Evolutionary conservation across 2,113 vertebrate genomes (phyloP), one percentile per base, ranked within the genome.

Genomic region (Mustela nigripes): DNA sequence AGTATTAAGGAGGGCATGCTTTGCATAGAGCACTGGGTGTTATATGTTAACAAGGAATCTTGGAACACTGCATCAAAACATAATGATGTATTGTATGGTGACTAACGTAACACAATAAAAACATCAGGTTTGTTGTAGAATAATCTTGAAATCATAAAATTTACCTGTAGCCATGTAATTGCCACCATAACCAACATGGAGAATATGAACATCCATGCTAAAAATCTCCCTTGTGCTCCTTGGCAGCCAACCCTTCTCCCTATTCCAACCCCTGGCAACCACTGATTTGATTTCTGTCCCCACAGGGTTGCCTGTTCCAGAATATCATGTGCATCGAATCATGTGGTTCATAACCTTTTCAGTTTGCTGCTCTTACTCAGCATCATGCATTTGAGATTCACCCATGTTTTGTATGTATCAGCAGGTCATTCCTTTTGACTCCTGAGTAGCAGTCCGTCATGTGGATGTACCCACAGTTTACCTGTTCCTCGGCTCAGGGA

Each of bases 111-210:
- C 53, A 56, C 53, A 56, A 56, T 56, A 56, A 56, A 56, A 58
- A 58, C 63, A 36, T 81, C 15, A 60, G 33, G 48, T 58, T 73
- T 65, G 63, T 42, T 45, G 1, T 16, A 60, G 3, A 56, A 53
- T 9, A 14, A 89, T n/a, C 83, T 97, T 39, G 28, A 48, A 11
- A 19, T 33, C 7, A 31, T 63, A 12, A 71, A 18, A 28, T 74
- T 48, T 53, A 19, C 21, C 63, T 53, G 1, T 48, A 16, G 26
- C 1, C 2, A 19, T 15, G n/a, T 67, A 24, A 9, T 48, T n/a
- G 14, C 60, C n/a, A 24, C 6, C 24, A 26, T 11, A 1, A 0
- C 31, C 56, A 33, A 12, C 0, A 0, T 1, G 42, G 3, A 22
- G 33, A n/a, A 3, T 14, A 3, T 0, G 1, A 0, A 4, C 58